Base-by-base conservation (phyloP, 2,888 invertebrate genomes). In the Philaethria dido region DNA sequence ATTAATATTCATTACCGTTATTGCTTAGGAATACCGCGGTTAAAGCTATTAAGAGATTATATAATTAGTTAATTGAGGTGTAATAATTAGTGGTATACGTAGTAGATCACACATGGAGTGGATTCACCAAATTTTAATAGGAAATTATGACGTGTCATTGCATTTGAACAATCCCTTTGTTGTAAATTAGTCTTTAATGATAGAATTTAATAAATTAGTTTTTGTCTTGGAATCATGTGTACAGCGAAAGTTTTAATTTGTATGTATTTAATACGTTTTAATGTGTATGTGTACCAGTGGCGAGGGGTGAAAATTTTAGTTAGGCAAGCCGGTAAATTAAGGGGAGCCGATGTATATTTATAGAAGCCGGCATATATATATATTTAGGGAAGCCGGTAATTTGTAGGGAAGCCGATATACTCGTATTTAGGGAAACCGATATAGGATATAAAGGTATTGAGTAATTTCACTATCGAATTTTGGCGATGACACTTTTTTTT, bases 51-150 rank as follows among this genome's bases (percentile, higher is more conserved):
- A 39, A 57, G 8, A 36, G 57, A 57, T 57, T 57, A 57, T 55
- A 20, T 57, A 57, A 60, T 60, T 65, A 60, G 42, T 42, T 60
- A 65, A 60, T 65, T 65, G 39, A 64, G 55, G 55, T 22, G 57
- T 39, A 64, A 57, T 57, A 45, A 60, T 57, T 25, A 64, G 57
- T 59, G 55, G 39, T 57, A n/a, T 42, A 48, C 39, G 33, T 39
- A 29, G 20, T 42, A 57, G 16, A 64, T 52, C 20, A 44, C 33
- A 59, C 33, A 42, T 50, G 13, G 2, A 59, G 48, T 60, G 47
- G 13, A 20, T 61, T 22, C 44, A 39, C 8, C 20, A 11, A 59
- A 29, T 29, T 25, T 59, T 42, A 42, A 39, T 59, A 50, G 50
- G 29, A 50, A 54, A 42, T 54, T 54, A 29, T 64, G 22, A 47